phyloP scores from a whole-genome alignment of 2,797 vertebrate species.

The Macropus fuliginosus region DNA sequence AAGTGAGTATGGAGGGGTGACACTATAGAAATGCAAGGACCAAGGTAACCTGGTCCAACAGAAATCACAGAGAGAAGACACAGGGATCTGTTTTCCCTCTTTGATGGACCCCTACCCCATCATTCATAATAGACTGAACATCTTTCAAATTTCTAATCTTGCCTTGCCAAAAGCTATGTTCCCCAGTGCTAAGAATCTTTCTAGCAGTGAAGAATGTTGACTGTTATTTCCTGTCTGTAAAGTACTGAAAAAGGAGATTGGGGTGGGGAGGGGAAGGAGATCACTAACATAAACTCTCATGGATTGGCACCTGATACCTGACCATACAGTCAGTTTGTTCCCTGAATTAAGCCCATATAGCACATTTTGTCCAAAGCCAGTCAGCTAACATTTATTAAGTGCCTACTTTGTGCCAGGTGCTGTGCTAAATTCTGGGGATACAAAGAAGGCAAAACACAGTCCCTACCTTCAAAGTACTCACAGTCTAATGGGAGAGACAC shows the following conservation, averaged over 20 bases:
- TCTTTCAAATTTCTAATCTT: slow-evolving; percentile 8
- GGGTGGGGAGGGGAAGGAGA: background rate
- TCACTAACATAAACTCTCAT: background rate
- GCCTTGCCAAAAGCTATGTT: background rate
- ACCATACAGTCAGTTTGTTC: background rate
- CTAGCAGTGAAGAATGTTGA: background rate
- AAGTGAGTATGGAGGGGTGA: slow-evolving; percentile 81
- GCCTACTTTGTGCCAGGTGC: background rate
- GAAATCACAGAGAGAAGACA: background rate
- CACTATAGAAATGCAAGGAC: fast-evolving
- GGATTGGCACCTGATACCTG: background rate
- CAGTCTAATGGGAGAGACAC: background rate
- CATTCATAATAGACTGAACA: background rate
- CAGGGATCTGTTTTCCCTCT: background rate
- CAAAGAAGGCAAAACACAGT: background rate
- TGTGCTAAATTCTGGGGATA: background rate
- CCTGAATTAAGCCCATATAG: background rate
- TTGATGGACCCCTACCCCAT: background rate
- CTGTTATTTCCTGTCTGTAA: background rate
- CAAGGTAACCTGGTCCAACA: fast-evolving
- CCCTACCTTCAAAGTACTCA: background rate
- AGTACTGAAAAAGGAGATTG: slow-evolving; percentile 11
- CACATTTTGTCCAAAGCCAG: background rate
- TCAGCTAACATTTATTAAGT: background rate
- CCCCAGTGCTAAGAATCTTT: background rate